Evolutionary conservation across 1,140 invertebrate species (phyloP).

Genomic region (Oppia nitens): DNA sequence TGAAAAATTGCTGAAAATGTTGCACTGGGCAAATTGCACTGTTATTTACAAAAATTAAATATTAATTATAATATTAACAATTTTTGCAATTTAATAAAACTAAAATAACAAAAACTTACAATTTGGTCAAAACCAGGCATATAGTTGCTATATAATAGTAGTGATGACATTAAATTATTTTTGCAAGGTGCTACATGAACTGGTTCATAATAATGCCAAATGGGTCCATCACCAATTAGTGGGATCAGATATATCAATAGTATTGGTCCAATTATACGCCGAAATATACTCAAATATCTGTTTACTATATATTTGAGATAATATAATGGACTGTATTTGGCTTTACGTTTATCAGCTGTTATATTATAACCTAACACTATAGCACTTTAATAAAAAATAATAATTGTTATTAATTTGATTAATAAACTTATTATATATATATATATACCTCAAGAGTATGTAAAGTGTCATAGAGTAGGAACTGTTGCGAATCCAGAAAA

Average conservation of each 20-base stretch:
- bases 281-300: not conserved
- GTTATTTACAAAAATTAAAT: constrained; percentile 8
- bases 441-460: constrained; percentile 1
- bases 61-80: not conserved
- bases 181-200: constrained; percentile 5
- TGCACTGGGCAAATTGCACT: constrained; percentile 4
- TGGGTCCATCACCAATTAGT: constrained; percentile 10
- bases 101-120: constrained; percentile 2
- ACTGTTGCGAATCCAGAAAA: constrained; percentile 7
- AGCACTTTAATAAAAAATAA: not conserved
- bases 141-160: constrained; percentile 7
- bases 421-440: not conserved
- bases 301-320: constrained; percentile 4
- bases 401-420: not conserved
- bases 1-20: constrained; percentile 3
- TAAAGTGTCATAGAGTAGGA: constrained; percentile 1
- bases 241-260: constrained; percentile 9
- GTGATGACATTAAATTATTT: not conserved
- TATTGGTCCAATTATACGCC: constrained; percentile 9
- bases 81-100: not conserved
- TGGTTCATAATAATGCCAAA: constrained; percentile 11
- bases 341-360: not conserved
- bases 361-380: constrained; percentile 9
- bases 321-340: not conserved
- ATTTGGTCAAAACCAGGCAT: not conserved